phyloP scores from a whole-genome alignment of 2,888 invertebrate genomes.

The Morpho helenor region DNA sequence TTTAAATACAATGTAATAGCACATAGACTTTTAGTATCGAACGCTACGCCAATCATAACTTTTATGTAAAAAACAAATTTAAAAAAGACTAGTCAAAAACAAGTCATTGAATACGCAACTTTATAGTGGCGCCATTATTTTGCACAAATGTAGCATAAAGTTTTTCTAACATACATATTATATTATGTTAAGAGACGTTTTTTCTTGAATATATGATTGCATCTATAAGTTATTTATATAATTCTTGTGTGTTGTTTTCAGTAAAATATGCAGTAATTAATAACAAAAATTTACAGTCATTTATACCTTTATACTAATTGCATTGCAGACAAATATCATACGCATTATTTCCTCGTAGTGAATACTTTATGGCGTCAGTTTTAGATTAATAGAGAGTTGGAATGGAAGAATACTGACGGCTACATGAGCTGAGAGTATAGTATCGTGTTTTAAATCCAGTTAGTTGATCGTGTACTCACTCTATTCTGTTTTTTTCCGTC shows the following conservation, averaged over 20 bases:
- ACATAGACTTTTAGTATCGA: no score
- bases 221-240: no score
- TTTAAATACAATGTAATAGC: no score
- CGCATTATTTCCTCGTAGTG: background rate
- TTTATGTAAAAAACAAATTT: no score
- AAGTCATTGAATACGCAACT: background rate
- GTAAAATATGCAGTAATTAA: conserved; percentile 6
- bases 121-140: conserved; percentile 1
- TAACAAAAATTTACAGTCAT: conserved; percentile 1
- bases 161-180: background rate
- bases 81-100: no score
- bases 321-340: conserved; percentile 1
- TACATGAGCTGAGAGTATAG: no score
- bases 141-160: conserved; percentile 1
- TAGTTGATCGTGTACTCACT: no score
- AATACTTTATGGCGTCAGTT: conserved; percentile 1
- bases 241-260: background rate
- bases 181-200: background rate
- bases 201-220: no score
- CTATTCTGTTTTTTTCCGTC: no score
- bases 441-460: no score
- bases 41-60: background rate
- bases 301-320: conserved; percentile 3
- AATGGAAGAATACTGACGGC: no score
- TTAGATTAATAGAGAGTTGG: background rate